Conservation (phyloP, 2,888 invertebrate genomes). For the Ametastegia equiseti region DNA sequence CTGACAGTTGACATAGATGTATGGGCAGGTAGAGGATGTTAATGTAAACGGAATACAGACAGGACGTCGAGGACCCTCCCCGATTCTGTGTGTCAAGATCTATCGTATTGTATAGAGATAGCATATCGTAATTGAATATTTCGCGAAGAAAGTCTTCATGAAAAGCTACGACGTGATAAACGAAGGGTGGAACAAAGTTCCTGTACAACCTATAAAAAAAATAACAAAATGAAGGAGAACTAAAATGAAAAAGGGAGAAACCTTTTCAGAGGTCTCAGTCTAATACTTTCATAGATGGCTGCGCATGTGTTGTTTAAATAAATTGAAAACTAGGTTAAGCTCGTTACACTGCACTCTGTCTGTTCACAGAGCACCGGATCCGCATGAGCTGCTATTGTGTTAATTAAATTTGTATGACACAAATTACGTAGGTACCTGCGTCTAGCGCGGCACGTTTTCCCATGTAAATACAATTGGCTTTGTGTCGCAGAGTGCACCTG, state of each 20-base stretch:
- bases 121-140: slow-evolving; percentile 18
- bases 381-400: slow-evolving; percentile 14
- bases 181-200: neutral
- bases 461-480: slow-evolving; percentile 41
- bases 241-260: neutral
- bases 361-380: neutral
- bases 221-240: neutral
- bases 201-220: neutral
- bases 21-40: slow-evolving; percentile 26
- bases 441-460: slow-evolving; percentile 26
- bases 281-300: neutral
- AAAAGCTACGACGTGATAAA: slow-evolving; percentile 19
- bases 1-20: slow-evolving; percentile 26
- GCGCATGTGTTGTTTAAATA: neutral
- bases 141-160: slow-evolving; percentile 11
- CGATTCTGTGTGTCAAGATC: slow-evolving; percentile 20
- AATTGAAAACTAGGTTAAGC: neutral
- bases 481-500: slow-evolving; percentile 24
- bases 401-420: slow-evolving; percentile 41
- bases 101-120: slow-evolving; percentile 22
- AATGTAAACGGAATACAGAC: slow-evolving; percentile 28
- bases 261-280: neutral
- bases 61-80: slow-evolving; percentile 5
- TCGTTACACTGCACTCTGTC: neutral
- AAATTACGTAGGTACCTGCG: neutral